Percentiles rank a stretch among this genome's conserved stretches.
phyloP scores from a whole-genome alignment of 1,140 invertebrate species.

The Ceratosolen fusciceps region DNA sequence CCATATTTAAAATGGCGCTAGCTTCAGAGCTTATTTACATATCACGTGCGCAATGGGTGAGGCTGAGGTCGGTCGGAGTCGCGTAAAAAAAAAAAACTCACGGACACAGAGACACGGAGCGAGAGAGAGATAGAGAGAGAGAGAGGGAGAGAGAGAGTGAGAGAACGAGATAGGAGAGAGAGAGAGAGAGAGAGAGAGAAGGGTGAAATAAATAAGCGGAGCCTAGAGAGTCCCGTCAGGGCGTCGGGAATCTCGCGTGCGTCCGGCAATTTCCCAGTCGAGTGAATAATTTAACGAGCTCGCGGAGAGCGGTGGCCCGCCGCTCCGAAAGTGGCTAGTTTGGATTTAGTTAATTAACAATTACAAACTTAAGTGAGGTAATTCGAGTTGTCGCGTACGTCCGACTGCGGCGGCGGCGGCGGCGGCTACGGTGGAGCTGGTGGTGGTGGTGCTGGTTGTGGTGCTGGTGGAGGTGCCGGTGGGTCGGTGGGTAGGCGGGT shows the following conservation, averaged over 20 bases:
- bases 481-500: neutral
- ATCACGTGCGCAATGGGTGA: too few species aligned
- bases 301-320: neutral
- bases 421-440: neutral
- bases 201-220: neutral
- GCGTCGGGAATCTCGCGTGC: constrained; percentile 27
- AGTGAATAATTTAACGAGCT: constrained; percentile 44
- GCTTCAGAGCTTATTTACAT: too few species aligned
- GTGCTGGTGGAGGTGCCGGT: neutral
- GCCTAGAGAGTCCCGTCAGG: neutral
- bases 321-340: constrained; percentile 44
- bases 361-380: constrained; percentile 47
- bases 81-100: too few species aligned
- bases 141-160: neutral
- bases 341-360: constrained; percentile 51
- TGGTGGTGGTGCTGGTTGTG: neutral
- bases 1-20: too few species aligned
- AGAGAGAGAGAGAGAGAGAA: neutral
- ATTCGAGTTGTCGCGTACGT: constrained; percentile 47
- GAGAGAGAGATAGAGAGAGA: neutral
- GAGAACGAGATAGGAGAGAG: neutral
- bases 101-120: too few species aligned
- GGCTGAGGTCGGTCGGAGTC: too few species aligned
- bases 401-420: neutral
- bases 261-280: constrained; percentile 34